These are phyloP conservation scores for Mayetiola destructor DNA, from an alignment of 2,888 invertebrate genomes.

Conservation along the genomic window DNA sequence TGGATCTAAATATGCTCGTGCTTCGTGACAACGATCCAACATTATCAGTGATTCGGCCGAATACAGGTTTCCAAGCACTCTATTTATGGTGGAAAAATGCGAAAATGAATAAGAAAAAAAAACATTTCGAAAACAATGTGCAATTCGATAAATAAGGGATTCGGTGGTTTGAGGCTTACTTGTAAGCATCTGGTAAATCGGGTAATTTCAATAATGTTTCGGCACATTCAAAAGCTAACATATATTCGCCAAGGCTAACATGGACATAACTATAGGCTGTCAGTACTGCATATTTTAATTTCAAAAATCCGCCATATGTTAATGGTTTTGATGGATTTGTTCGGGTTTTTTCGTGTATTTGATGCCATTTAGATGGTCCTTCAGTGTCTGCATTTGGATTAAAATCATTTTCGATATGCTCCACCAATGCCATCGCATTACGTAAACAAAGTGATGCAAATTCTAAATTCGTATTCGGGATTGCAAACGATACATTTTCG, in stretches of 20 bases:
- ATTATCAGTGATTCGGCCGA: conserved; percentile 76
- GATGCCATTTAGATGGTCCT: conserved; percentile 21
- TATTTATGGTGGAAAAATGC: conserved; percentile 25
- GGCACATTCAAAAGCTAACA: conserved; percentile 63
- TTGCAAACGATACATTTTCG: conserved; percentile 62
- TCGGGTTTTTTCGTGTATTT: conserved; percentile 37
- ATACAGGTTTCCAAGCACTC: conserved; percentile 75
- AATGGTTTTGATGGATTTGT: conserved; percentile 47
- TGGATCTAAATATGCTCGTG: conserved; percentile 68
- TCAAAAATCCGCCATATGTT: conserved; percentile 44
- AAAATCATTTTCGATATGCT: conserved; percentile 22
- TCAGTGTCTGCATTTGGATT: conserved; percentile 16
- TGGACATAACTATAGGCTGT: conserved; percentile 73
- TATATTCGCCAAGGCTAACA: conserved; percentile 69
- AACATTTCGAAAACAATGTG: not conserved
- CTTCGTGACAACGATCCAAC: conserved; percentile 68
- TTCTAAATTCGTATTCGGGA: conserved; percentile 75
- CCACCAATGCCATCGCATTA: conserved; percentile 60
- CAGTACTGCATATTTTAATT: conserved; percentile 50
- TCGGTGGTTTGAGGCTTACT: conserved; percentile 32
- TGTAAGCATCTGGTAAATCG: conserved; percentile 54
- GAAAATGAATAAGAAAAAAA: conserved; percentile 4
- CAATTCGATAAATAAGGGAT: not conserved
- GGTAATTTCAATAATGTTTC: conserved; percentile 57
- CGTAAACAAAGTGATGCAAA: conserved; percentile 79